A percentile compares a stretch with the other conserved stretches of the same genome.
Evolutionary conservation across 2,797 vertebrate species (phyloP).

Genomic region (Microchirus variegatus): DNA sequence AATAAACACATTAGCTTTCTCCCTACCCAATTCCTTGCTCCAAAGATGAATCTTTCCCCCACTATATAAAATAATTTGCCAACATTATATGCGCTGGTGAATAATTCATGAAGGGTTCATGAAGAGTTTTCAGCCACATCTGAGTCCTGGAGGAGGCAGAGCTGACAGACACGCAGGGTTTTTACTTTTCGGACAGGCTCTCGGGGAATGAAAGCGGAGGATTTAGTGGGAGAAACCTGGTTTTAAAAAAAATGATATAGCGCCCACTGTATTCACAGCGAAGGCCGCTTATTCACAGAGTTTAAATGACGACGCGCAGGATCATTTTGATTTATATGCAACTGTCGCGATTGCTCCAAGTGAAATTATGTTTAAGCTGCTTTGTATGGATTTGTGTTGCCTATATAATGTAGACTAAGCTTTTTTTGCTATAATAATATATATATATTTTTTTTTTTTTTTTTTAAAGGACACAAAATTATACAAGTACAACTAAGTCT

Average conservation of each 20-base stretch:
- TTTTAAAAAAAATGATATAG: conserved; percentile 61
- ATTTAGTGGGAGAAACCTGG: conserved; percentile 33
- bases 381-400: conserved; percentile 30
- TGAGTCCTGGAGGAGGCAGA: conserved; percentile 61
- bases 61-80: conserved; percentile 85
- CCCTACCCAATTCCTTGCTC: conserved; percentile 74
- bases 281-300: conserved; percentile 57
- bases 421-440: no score
- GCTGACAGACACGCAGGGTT: conserved; percentile 60
- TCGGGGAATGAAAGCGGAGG: conserved; percentile 37
- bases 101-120: conserved; percentile 81
- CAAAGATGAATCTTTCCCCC: conserved; percentile 81
- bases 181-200: conserved; percentile 43
- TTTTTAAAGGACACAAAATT: no score
- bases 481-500: no score
- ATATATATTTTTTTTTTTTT: no score
- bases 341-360: conserved; percentile 51
- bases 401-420: not conserved
- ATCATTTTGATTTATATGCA: conserved; percentile 52
- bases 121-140: conserved; percentile 69
- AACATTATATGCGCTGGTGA: conserved; percentile 80
- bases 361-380: conserved; percentile 37
- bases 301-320: conserved; percentile 50
- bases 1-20: conserved; percentile 84
- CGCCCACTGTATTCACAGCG: conserved; percentile 28